Evolutionary conservation across 2,113 vertebrate genomes (phyloP), one percentile per base, ranked within the genome.

Genomic region (Meleagris gallopavo): DNA sequence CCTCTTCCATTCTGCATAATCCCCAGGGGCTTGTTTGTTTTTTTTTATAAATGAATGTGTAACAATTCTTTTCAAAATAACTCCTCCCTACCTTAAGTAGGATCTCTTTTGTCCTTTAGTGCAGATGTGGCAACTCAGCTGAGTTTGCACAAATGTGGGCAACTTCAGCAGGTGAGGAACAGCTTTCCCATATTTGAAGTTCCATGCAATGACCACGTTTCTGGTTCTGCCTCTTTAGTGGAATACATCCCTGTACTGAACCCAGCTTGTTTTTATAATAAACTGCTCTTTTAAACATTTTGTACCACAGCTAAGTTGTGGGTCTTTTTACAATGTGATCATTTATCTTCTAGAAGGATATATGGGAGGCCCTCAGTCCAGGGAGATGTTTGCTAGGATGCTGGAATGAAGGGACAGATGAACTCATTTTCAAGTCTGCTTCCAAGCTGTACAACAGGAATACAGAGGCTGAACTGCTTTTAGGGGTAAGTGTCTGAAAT

Each of bases 231-330:
- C 29, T 75, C 9, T 54, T 29, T 14, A 34, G 46, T 52, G 43
- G 13, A 54, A 64, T 7, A 13, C 38, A 40, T 32, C 16, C 11
- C 32, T 22, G 3, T 29, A 5, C 27, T 45, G 15, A 86, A 90
- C 66, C 3, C 12, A 18, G 15, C 41, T 64, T n/a, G 46, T 91
- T 7, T 82, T 46, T 13, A 4, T 61, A 93, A 95, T 95, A 96
- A 94, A 94, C 64, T 38, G 38, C 11, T 71, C 4, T 85, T 86
- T 30, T 58, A 76, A 72, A 13, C 4, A 13, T 81, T 71, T 91
- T 82, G n/a, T 20, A 41, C 29, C 8, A 29, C 27, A 30, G 25
- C 46, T 29, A 71, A 71, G 41, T 21, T 7, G 1, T 41, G 32
- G 55, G 30, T 24, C 83, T 34, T 62, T 46, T 6, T 17, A 13